These are phyloP conservation scores for Pogoniulus pusillus DNA, from an alignment of 2,797 vertebrate species.

Conservation along the genomic window DNA sequence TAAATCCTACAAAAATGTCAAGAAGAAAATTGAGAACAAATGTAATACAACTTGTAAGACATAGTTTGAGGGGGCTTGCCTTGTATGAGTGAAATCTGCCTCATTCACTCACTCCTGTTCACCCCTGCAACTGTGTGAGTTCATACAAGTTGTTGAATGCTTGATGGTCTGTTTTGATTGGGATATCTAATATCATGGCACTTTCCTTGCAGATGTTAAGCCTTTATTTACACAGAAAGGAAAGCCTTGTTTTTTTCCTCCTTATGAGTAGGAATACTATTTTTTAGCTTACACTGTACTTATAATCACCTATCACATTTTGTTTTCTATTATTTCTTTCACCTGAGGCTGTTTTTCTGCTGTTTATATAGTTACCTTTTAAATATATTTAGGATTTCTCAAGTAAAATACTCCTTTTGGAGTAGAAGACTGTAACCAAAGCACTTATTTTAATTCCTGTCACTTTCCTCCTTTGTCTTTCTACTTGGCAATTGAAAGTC, in stretches of 20 bases:
- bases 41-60: not conserved
- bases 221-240: not conserved
- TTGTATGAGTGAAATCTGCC: slow-evolving; percentile 30
- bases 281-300: not conserved
- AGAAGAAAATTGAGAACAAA: not conserved
- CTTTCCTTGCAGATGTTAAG: not conserved
- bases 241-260: not conserved
- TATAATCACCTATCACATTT: not conserved
- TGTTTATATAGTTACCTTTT: not conserved
- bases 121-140: not conserved
- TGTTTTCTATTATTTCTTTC: not conserved
- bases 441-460: slow-evolving; percentile 33
- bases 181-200: slow-evolving; percentile 1
- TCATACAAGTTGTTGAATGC: not conserved
- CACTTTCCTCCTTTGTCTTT: slow-evolving; percentile 26
- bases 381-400: not conserved
- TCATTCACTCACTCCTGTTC: not conserved
- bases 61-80: not conserved
- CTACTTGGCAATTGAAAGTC: slow-evolving; percentile 27
- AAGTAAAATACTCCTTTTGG: not conserved
- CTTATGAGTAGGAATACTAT: not conserved
- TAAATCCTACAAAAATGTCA: not conserved
- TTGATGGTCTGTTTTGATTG: slow-evolving; percentile 12
- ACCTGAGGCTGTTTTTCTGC: not conserved
- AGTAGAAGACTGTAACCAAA: slow-evolving; percentile 25